These are phyloP conservation scores for Sceliomorpha sp. DNA, from an alignment of 2,888 invertebrate genomes.

Conservation along the genomic window DNA sequence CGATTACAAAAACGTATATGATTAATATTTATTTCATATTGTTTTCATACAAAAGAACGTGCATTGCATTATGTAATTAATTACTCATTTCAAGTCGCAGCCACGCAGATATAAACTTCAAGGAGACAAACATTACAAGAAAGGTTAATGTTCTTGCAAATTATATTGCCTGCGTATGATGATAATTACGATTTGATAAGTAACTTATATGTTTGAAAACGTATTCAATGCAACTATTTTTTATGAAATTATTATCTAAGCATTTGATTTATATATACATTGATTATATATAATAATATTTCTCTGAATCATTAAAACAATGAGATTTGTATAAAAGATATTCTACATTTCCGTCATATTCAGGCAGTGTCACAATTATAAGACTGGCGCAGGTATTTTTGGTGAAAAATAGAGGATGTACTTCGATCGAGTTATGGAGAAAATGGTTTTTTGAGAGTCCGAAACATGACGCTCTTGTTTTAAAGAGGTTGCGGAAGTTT, in stretches of 20 bases:
- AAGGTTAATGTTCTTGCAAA: constrained; percentile 18
- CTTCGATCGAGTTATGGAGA: constrained; percentile 27
- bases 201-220: not conserved
- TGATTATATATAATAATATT: too few relatives aligned
- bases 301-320: too few relatives aligned
- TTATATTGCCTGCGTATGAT: constrained; percentile 40
- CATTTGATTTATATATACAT: too few relatives aligned
- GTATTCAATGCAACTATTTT: not conserved
- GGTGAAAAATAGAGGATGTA: constrained; percentile 24
- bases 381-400: constrained; percentile 46
- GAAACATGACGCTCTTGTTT: constrained; percentile 57
- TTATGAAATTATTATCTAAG: not conserved
- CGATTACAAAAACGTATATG: not conserved
- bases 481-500: constrained; percentile 60
- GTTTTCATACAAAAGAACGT: constrained; percentile 4
- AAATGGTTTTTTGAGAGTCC: constrained; percentile 26
- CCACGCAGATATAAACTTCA: constrained; percentile 17
- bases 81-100: constrained; percentile 32
- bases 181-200: not conserved
- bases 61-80: constrained; percentile 20
- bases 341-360: constrained; percentile 18
- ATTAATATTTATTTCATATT: constrained; percentile 31
- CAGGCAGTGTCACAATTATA: constrained; percentile 40
- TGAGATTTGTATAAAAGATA: too few relatives aligned
- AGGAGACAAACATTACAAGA: constrained; percentile 3